Evolutionary conservation across 2,888 invertebrate species (phyloP).

Genomic region (Apodemia zela): DNA sequence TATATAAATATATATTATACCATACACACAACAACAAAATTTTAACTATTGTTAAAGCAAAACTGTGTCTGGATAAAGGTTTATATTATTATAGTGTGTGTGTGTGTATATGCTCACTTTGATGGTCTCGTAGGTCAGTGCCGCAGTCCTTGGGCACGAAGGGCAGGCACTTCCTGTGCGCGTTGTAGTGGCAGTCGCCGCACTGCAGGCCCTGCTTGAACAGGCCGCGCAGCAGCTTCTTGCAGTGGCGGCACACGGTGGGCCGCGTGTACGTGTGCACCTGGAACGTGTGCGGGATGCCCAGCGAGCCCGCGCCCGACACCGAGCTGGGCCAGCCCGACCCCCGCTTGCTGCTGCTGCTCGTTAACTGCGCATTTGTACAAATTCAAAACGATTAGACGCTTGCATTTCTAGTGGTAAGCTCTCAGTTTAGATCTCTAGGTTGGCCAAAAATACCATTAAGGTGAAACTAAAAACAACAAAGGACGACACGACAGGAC

Average conservation of each 20-base stretch:
- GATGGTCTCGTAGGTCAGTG: slow-evolving; percentile 84
- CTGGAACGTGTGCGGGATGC: slow-evolving; percentile 95
- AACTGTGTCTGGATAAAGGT: no score
- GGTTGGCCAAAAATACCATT: no score
- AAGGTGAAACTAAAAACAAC: no score
- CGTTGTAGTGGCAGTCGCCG: slow-evolving; percentile 97
- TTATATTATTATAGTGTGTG: no score
- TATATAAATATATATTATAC: no score
- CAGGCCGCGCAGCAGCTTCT: slow-evolving; percentile 95
- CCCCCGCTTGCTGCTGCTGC: slow-evolving; percentile 6
- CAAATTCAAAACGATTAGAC: no score
- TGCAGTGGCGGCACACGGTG: slow-evolving; percentile 97
- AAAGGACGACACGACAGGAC: no score
- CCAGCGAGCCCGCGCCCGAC: slow-evolving; percentile 38
- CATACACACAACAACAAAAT: no score
- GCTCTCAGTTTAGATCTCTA: no score
- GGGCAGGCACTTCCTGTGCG: slow-evolving; percentile 95
- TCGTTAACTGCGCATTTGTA: neutral
- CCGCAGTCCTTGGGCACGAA: slow-evolving; percentile 94
- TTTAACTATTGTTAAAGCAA: no score
- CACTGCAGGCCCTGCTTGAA: slow-evolving; percentile 99
- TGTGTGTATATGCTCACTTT: slow-evolving; percentile 47
- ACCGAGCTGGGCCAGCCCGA: neutral
- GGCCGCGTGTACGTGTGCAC: slow-evolving; percentile 98
- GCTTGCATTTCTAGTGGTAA: no score